phyloP scores from a whole-genome alignment of 2,797 vertebrate species.

The Anableps anableps region DNA sequence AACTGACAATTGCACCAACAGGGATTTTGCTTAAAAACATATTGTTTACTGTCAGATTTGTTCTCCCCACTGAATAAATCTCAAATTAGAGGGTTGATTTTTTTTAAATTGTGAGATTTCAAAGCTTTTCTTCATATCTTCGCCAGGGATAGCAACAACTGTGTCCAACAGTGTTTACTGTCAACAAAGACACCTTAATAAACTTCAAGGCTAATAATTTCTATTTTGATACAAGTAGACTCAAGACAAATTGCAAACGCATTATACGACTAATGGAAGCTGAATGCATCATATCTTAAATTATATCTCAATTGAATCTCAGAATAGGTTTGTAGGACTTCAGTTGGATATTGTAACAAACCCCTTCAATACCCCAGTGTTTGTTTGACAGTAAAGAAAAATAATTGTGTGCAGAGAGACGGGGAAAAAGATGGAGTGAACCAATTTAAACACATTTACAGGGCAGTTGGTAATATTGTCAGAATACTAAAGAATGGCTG shows the following conservation, averaged over 20 bases:
- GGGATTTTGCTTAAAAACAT: background rate
- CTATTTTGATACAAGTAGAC: background rate
- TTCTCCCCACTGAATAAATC: background rate
- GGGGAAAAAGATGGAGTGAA: background rate
- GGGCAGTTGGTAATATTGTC: background rate
- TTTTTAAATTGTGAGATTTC: background rate
- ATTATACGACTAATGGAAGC: no score
- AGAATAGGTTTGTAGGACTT: background rate
- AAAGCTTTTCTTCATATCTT: background rate
- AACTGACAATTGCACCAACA: background rate
- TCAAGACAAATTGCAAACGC: no score
- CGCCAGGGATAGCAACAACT: background rate
- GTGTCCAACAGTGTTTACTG: background rate
- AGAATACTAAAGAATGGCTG: slow-evolving; percentile 2
- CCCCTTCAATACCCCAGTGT: background rate
- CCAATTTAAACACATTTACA: background rate
- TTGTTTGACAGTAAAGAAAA: background rate
- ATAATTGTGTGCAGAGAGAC: background rate
- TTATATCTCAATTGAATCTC: background rate
- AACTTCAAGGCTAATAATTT: background rate
- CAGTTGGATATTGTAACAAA: background rate
- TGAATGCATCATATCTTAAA: background rate
- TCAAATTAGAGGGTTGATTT: background rate
- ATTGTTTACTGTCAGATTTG: no score
- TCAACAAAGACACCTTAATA: background rate